Evolutionary conservation across 2,888 invertebrate genomes (phyloP).

Genomic region (Graphium colonna): DNA sequence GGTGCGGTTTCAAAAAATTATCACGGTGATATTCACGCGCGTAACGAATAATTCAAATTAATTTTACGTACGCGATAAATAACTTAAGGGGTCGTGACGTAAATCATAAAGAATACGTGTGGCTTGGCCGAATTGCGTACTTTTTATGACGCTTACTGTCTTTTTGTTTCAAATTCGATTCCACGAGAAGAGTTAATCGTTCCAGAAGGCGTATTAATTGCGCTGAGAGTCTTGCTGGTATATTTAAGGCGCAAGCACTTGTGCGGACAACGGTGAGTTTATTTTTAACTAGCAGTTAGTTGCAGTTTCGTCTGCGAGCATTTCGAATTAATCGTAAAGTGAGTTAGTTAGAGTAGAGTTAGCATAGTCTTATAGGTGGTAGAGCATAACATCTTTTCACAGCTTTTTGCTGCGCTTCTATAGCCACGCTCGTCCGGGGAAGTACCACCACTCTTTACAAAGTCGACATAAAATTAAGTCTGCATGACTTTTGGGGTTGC

Average conservation of each 20-base stretch:
- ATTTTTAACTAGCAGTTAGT: conserved; percentile 29
- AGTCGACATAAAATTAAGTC: no score
- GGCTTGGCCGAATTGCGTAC: neutral
- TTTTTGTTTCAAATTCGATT: conserved; percentile 12
- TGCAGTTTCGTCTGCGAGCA: no score
- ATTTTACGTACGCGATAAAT: conserved; percentile 6
- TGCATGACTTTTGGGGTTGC: no score
- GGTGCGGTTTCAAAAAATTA: neutral
- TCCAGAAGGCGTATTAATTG: conserved; percentile 41
- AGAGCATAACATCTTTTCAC: no score
- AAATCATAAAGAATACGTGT: conserved; percentile 4
- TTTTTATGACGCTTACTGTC: neutral
- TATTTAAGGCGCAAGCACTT: conserved; percentile 40
- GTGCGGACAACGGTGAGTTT: conserved; percentile 47
- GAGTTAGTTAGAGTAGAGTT: no score
- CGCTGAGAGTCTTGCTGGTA: conserved; percentile 36
- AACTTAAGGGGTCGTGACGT: conserved; percentile 2
- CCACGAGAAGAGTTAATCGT: conserved; percentile 22
- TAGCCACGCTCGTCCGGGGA: no score
- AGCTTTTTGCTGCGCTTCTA: no score
- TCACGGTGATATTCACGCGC: neutral
- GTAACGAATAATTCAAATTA: conserved; percentile 4
- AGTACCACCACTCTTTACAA: no score
- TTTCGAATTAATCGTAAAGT: no score
- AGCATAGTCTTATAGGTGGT: no score